Evolutionary conservation across 2,113 vertebrate species (phyloP).

Genomic region (Dipodomys spectabilis): DNA sequence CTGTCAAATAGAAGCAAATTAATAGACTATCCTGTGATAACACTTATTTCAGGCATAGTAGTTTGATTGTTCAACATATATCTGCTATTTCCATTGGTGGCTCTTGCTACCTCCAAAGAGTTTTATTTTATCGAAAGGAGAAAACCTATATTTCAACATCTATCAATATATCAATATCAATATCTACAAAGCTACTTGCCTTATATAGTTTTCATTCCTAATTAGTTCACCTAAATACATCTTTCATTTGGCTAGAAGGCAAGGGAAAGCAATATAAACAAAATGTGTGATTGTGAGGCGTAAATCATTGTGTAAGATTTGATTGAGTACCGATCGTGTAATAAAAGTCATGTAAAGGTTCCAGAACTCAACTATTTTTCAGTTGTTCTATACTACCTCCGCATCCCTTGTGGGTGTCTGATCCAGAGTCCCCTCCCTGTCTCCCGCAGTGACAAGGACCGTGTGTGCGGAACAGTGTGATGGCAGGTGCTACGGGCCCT

Average conservation of each 20-base stretch:
- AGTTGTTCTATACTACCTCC: background rate
- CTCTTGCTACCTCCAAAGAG: background rate
- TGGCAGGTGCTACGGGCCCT: slow-evolving; percentile 96
- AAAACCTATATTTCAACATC: background rate
- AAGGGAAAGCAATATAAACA: background rate
- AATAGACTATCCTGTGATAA: background rate
- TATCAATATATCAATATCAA: background rate
- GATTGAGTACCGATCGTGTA: background rate
- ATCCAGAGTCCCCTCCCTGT: background rate
- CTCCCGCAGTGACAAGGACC: slow-evolving; percentile 93
- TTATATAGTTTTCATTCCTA: background rate
- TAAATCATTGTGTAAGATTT: background rate
- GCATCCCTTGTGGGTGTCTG: background rate
- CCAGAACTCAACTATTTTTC: background rate
- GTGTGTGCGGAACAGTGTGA: slow-evolving; percentile 98
- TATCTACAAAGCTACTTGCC: background rate
- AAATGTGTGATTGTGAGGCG: background rate
- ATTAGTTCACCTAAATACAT: slow-evolving; percentile 24
- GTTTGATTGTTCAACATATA: slow-evolving; percentile 56
- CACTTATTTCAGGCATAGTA: slow-evolving; percentile 4
- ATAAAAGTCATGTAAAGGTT: too few relatives aligned
- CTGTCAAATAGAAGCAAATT: slow-evolving; percentile 43
- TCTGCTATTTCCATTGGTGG: slow-evolving; percentile 46
- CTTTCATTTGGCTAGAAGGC: background rate
- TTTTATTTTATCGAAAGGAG: slow-evolving; percentile 25